Percentiles rank a stretch among this genome's conserved stretches.
Evolutionary conservation across 2,888 invertebrate genomes (phyloP).

Genomic region (Tetragonisca angustula): DNA sequence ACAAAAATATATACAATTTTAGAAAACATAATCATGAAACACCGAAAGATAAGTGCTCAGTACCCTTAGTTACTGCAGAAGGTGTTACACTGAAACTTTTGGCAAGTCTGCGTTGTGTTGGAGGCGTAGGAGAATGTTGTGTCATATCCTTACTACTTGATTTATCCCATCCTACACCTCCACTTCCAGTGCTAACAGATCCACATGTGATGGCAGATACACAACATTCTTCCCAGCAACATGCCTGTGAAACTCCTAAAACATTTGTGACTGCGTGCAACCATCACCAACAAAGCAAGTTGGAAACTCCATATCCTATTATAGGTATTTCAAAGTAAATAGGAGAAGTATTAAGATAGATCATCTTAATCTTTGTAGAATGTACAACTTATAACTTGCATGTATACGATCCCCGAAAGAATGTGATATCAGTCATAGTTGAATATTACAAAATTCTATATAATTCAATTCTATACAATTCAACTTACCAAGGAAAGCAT

Average conservation of each 20-base stretch:
- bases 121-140: conserved; percentile 91
- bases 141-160: conserved; percentile 82
- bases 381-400: conserved; percentile 13
- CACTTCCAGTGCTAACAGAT: conserved; percentile 72
- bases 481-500: conserved; percentile 95
- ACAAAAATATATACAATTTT: conserved; percentile 38
- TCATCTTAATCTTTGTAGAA: conserved; percentile 5
- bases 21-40: conserved; percentile 19
- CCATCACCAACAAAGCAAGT: conserved; percentile 74
- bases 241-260: conserved; percentile 83
- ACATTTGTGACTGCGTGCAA: conserved; percentile 76
- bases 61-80: conserved; percentile 88
- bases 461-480: background rate
- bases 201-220: conserved; percentile 78
- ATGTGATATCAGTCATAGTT: conserved; percentile 3
- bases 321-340: conserved; percentile 15
- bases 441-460: background rate
- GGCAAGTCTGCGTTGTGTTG: conserved; percentile 94
- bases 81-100: conserved; percentile 96
- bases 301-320: conserved; percentile 46
- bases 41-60: conserved; percentile 58
- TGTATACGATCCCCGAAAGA: background rate
- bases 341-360: conserved; percentile 3
- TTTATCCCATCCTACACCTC: conserved; percentile 79
- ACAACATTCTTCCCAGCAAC: conserved; percentile 84